A percentile compares a stretch with the other conserved stretches of the same genome.
Conservation (phyloP, 92 coral and sea anemone genomes). For the Ricordea florida region DNA sequence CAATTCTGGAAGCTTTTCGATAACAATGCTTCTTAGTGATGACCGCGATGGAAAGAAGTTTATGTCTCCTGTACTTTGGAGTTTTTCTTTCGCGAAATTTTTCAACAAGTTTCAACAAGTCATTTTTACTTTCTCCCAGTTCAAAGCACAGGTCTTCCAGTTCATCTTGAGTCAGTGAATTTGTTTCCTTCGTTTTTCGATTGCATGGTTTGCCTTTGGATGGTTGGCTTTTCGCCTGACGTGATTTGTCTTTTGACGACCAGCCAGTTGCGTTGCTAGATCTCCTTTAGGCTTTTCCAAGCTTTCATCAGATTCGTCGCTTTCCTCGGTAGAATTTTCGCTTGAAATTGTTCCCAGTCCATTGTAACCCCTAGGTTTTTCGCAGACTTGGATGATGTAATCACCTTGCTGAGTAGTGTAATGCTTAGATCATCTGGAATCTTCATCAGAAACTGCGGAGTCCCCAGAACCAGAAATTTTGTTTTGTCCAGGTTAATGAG, state of each 20-base stretch:
- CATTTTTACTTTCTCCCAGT: background rate
- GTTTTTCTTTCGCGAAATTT: background rate
- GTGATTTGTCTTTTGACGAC: background rate
- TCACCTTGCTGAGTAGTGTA: no score
- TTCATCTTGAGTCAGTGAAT: background rate
- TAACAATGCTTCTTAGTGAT: background rate
- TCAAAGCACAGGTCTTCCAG: background rate
- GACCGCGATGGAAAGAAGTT: background rate
- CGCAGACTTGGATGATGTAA: no score
- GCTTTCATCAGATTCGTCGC: background rate
- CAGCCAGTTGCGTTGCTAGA: background rate
- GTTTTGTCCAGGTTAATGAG: no score
- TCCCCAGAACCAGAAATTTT: no score
- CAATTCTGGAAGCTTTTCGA: background rate
- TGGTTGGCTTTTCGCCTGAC: background rate
- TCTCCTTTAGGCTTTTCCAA: background rate
- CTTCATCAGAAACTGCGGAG: no score
- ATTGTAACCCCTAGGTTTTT: no score
- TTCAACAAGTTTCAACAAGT: no score
- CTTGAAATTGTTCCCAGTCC: background rate
- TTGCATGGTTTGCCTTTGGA: background rate
- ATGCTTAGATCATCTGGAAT: no score
- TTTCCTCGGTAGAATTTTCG: background rate
- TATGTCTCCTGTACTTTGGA: background rate
- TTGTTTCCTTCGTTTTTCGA: background rate